phyloP scores from a whole-genome alignment of 1,140 invertebrate species.

The Monochamus saltuarius region DNA sequence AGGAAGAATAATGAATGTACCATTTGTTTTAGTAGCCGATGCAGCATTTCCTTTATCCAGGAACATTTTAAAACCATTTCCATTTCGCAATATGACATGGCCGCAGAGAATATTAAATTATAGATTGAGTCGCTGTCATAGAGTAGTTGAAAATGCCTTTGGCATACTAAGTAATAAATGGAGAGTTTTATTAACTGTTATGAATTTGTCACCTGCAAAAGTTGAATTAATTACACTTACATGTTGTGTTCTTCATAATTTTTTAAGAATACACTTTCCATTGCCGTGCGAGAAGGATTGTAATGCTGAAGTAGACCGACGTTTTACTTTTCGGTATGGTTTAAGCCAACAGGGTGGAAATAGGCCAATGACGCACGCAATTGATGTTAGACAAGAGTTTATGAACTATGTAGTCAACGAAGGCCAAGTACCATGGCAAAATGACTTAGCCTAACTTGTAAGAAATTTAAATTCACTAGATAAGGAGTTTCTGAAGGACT shows the following conservation, averaged over 20 bases:
- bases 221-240: conserved; percentile 17
- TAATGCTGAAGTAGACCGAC: no score
- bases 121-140: conserved; percentile 45
- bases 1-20: conserved; percentile 7
- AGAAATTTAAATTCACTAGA: no score
- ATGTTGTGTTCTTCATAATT: conserved; percentile 18
- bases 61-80: conserved; percentile 54
- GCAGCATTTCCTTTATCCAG: conserved; percentile 54
- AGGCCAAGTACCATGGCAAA: no score
- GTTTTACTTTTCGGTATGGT: no score
- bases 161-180: conserved; percentile 47
- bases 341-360: no score
- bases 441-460: no score
- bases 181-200: conserved; percentile 17
- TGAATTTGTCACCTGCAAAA: conserved; percentile 15
- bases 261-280: conserved; percentile 1
- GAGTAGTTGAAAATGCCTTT: conserved; percentile 51
- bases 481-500: no score
- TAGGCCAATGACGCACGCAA: no score
- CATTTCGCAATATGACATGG: conserved; percentile 36
- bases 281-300: no score
- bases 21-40: conserved; percentile 48
- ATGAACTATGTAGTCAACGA: no score
- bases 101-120: conserved; percentile 55
- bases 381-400: no score